Evolutionary conservation across 1,140 invertebrate genomes (phyloP).

Genomic region (Sarcophaga peregrina): DNA sequence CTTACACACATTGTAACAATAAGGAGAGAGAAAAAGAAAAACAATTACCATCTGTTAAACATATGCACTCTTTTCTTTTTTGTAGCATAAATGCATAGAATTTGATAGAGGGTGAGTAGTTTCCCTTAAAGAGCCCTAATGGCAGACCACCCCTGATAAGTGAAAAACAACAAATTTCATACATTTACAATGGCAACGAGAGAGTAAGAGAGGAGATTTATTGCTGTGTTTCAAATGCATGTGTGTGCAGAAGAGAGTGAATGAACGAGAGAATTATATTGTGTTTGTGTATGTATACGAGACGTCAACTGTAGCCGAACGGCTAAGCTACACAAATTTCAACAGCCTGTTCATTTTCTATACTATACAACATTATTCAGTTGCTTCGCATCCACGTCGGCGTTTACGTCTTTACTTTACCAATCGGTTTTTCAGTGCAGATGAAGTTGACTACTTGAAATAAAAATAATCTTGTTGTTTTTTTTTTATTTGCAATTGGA

Average conservation of each 20-base stretch:
- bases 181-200: not conserved
- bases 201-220: not conserved
- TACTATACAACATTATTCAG: slow-evolving; percentile 16
- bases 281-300: not conserved
- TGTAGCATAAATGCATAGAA: not conserved
- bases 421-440: slow-evolving; percentile 13
- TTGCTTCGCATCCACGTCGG: slow-evolving; percentile 34
- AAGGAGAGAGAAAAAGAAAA: not conserved
- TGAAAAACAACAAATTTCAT: not conserved
- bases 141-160: slow-evolving; percentile 13
- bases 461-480: slow-evolving; percentile 26
- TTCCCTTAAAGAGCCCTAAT: not conserved
- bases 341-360: slow-evolving; percentile 31
- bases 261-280: not conserved
- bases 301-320: slow-evolving; percentile 39
- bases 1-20: no score
- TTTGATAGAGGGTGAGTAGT: not conserved
- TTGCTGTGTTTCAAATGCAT: not conserved
- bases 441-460: slow-evolving; percentile 23
- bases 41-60: slow-evolving; percentile 18
- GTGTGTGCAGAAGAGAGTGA: not conserved
- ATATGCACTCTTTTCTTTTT: not conserved
- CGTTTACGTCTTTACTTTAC: slow-evolving; percentile 30
- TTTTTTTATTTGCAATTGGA: slow-evolving; percentile 29
- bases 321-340: slow-evolving; percentile 31